Evolutionary conservation across 2,888 invertebrate species (phyloP), one percentile per base, ranked within the genome.

Genomic region (Thera obeliscata): DNA sequence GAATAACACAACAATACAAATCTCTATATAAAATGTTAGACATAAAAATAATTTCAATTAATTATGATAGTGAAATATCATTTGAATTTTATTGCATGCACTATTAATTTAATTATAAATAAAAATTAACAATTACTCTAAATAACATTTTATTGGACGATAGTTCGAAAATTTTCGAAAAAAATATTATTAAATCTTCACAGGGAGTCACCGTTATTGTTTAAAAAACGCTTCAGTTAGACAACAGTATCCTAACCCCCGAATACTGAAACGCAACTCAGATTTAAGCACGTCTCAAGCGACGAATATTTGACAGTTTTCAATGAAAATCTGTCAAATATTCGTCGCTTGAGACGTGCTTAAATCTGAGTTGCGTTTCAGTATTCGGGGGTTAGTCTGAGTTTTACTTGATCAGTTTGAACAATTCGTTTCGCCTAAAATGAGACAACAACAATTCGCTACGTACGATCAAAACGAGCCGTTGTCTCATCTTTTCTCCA

Each of bases 41-140:
- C 81, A 86, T 84, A 85, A 87, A 22, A 86, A 84, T 84, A 83
- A 80, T 71, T 74, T 67, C 65, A 70, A 64, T 72, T 74, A 73
- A 76, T 70, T 70, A 82, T 79, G 83, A 87, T 78, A 81, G 85
- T 89, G 83, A 86, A 90, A 92, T 92, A 92, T 91, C 92, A 91
- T 88, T 89, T 81, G 78, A 87, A 84, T 78, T 87, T 90, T 92
- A 91, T 92, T 92, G 91, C 92, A 90, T 91, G 91, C 89, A 89
- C 67, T 71, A 69, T 71, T 69, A 43, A 62, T 81, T 80, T 79
- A 77, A 78, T 76, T 83, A 83, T 81, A 84, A 86, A 87, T 86
- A 82, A 88, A 78, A 88, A 85, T 87, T 87, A 91, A 90, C 86
- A 86, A 87, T 87, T 79, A 86, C 77, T 80, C 84, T 90, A 87